Base-by-base conservation (phyloP, 2,888 invertebrate genomes). In the Tiliacea citrago region DNA sequence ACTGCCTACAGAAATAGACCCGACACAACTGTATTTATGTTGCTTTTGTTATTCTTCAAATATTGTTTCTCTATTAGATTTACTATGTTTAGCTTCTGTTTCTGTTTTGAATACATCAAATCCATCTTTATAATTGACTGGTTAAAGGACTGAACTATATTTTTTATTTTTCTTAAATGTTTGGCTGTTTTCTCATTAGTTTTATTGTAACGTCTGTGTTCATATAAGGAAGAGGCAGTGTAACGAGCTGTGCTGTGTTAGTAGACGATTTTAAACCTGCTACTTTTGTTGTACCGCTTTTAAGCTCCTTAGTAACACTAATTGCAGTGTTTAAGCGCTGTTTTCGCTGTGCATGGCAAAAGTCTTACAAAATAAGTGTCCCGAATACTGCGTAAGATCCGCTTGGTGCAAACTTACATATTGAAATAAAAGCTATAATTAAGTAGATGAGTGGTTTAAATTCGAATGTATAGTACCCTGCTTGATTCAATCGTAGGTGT, bases 1-100 rank as follows among this genome's bases (percentile, higher is more conserved):
- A 67, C 68, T 63, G 29, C 47, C 60, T 73, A 82, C 85, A 71
- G 72, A 76, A 86, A 82, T 80, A 86, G 82, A 57, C 68, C 39
- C 53, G 58, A 62, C 69, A 72, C 39, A 63, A 76, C 58, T 81
- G 68, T 75, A 79, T 75, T 77, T 68, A 18, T 67, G 42, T 55
- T 78, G 45, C 39, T 53, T 74, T 69, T 67, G 55, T 71, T 81
- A 49, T 49, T 67, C 9, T 60, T 53, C 8, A 63, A 77, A n/a
- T n/a, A n/a, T 80, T 61, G 42, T 53, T 70, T 12, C 13, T 61
- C 16, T 29, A 81, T 67, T 60, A 39, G 13, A 66, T 66, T 45
- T 62, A 45, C 51, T 18, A 21, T 10, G 35, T 51, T 71, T 51
- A 29, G 51, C 35, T 53, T 39, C 35, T 60, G 8, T 35, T 8